Evolutionary conservation across 2,888 invertebrate genomes (phyloP).

Genomic region (Aporophyla nigra): DNA sequence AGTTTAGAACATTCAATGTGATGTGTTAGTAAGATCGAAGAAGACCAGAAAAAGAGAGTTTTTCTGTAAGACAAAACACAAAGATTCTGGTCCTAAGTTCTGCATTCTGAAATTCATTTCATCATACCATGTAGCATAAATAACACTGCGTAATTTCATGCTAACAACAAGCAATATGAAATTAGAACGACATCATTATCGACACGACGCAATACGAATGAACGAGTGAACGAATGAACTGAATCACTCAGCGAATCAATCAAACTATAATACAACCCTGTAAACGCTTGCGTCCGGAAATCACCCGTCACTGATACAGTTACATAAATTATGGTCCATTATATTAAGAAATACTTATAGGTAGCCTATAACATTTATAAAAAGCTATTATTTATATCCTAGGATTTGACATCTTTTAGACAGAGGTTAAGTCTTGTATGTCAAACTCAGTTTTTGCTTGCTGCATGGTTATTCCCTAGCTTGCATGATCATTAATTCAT

Average conservation of each 20-base stretch:
- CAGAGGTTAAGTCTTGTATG: not conserved
- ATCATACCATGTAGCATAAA: constrained; percentile 24
- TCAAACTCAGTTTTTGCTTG: not conserved
- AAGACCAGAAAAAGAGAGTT: no score
- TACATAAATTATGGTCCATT: constrained; percentile 52
- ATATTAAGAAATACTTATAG: constrained; percentile 34
- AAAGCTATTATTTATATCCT: constrained; percentile 10
- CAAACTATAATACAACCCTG: constrained; percentile 44
- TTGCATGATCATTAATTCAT: not conserved
- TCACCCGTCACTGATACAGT: constrained; percentile 43
- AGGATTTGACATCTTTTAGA: not conserved
- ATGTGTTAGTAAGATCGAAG: no score
- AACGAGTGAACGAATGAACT: constrained; percentile 41
- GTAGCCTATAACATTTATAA: constrained; percentile 14
- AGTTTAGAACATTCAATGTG: no score
- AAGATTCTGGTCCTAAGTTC: not conserved
- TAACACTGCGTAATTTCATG: constrained; percentile 21
- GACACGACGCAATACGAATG: constrained; percentile 44
- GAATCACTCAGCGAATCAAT: constrained; percentile 54
- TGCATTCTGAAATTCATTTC: not conserved
- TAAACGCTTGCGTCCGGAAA: constrained; percentile 68
- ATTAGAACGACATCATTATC: constrained; percentile 25
- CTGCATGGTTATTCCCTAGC: not conserved
- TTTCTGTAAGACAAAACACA: not conserved
- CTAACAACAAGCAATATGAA: constrained; percentile 45